These are phyloP conservation scores for Neogobius melanostomus DNA, from an alignment of 2,113 vertebrate species.

Conservation along the genomic window DNA sequence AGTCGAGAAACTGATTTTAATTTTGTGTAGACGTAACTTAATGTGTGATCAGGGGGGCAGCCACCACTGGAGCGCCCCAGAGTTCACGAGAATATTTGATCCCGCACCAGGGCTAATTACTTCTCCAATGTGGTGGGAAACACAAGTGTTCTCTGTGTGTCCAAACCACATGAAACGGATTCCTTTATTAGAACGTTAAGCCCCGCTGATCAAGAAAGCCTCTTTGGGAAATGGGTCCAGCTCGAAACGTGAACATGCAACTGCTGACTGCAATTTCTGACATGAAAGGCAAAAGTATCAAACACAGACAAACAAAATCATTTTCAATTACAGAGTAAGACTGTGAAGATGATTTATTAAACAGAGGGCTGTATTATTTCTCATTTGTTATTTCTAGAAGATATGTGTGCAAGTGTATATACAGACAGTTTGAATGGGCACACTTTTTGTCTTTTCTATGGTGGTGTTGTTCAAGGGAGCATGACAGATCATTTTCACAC, in stretches of 20 bases:
- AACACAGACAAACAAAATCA: not conserved
- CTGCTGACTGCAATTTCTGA: not conserved
- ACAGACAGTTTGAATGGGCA: not conserved
- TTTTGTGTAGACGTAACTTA: conserved; percentile 12
- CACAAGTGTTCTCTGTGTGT: conserved; percentile 35
- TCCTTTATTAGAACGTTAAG: conserved; percentile 30
- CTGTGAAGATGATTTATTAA: not conserved
- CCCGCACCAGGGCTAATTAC: conserved; percentile 33
- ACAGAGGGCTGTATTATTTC: not conserved
- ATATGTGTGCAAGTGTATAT: too few species aligned
- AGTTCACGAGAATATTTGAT: conserved; percentile 51
- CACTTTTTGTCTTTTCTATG: not conserved
- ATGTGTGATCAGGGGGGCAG: conserved; percentile 27
- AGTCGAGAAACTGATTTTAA: not conserved
- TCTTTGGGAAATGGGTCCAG: conserved; percentile 34
- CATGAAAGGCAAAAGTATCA: conserved; percentile 20
- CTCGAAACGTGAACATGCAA: conserved; percentile 12
- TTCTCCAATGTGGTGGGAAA: conserved; percentile 51
- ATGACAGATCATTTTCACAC: too few species aligned
- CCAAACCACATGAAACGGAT: conserved; percentile 60
- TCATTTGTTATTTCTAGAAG: not conserved
- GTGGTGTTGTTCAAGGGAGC: too few species aligned
- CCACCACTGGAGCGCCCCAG: conserved; percentile 39
- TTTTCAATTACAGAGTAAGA: conserved; percentile 13
- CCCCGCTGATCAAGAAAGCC: conserved; percentile 46